Conservation (phyloP, 2,888 invertebrate species). For the Thumatha senex region DNA sequence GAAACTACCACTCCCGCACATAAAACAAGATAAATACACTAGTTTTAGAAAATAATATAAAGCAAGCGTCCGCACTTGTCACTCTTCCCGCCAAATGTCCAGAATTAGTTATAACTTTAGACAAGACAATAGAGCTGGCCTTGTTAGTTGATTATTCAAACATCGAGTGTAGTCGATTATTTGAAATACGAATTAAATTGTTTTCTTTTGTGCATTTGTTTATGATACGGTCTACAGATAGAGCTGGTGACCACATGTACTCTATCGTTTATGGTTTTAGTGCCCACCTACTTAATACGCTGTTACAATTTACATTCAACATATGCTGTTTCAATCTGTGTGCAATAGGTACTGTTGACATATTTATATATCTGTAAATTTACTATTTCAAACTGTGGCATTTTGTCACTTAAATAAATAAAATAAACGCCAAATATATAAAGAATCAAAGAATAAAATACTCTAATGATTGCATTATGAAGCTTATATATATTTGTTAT, state of each 20-base stretch:
- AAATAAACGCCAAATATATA: too few species aligned
- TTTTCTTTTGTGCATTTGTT: conserved; percentile 18
- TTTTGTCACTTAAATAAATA: too few species aligned
- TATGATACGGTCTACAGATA: conserved; percentile 16
- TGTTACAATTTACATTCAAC: conserved; percentile 33
- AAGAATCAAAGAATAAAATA: too few species aligned
- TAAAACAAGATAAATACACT: too few species aligned
- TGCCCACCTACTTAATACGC: conserved; percentile 23
- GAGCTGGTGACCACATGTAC: conserved; percentile 29
- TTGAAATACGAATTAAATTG: conserved; percentile 10
- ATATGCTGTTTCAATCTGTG: conserved; percentile 39
- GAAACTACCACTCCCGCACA: too few species aligned
- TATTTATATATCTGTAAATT: conserved; percentile 9
- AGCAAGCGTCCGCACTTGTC: too few species aligned
- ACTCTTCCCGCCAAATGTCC: not conserved
- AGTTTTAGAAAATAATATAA: too few species aligned
- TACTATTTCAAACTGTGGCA: too few species aligned
- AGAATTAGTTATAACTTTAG: not conserved
- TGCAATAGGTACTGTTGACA: conserved; percentile 10
- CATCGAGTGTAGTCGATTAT: conserved; percentile 3
- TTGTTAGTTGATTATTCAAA: conserved; percentile 6
- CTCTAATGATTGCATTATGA: too few species aligned
- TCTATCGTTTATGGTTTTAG: conserved; percentile 21
- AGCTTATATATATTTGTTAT: too few species aligned
- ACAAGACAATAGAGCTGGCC: conserved; percentile 2